Base-by-base conservation (phyloP, 2,797 vertebrate species). In the Acanthiza pusilla region DNA sequence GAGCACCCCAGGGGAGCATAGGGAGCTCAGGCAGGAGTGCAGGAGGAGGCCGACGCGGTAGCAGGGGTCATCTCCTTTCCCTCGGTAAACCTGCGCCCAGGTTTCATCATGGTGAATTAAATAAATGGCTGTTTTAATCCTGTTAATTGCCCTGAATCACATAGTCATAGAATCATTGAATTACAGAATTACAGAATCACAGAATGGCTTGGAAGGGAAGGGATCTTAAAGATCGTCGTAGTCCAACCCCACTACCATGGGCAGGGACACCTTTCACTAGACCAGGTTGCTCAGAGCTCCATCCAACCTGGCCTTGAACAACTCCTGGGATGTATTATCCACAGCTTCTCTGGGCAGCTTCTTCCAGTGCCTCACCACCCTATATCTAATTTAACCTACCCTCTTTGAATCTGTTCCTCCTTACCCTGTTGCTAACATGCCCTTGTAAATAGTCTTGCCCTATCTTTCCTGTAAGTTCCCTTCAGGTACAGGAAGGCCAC, bases 1-100 rank as follows among this genome's bases (percentile, higher is more conserved):
- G 10, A 1, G 27, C 11, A 19, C 51, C n/a, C n/a, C n/a, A n/a
- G n/a, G n/a, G n/a, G n/a, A n/a, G n/a, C 10, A 0, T 12, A 53
- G 40, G 58, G 26, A 54, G 47, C 4, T 4, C 54, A 7, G 58
- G 50, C 22, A 6, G n/a, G 11, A 21, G 43, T 7, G 40, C 27
- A 4, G 38, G 21, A 17, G 34, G 42, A 62, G 40, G n/a, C 42
- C 5, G 6, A 1, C 3, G 6, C 9, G 2, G 6, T 43, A 23
- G 2, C 7, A 14, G 9, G 40, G 40, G 5, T 61, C 25, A 10
- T 73, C 15, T 32, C 7, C 6, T 50, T 38, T 45, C 10, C 9
- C 30, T 5, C 14, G 4, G 29, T 15, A 57, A 75, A 58, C 18
- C 20, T 20, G 10, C 7, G 3, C 27, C 50, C 32, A 27, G 42